Conservation (phyloP, 2,888 invertebrate species). For the Himalopsyche kuldschensis region DNA sequence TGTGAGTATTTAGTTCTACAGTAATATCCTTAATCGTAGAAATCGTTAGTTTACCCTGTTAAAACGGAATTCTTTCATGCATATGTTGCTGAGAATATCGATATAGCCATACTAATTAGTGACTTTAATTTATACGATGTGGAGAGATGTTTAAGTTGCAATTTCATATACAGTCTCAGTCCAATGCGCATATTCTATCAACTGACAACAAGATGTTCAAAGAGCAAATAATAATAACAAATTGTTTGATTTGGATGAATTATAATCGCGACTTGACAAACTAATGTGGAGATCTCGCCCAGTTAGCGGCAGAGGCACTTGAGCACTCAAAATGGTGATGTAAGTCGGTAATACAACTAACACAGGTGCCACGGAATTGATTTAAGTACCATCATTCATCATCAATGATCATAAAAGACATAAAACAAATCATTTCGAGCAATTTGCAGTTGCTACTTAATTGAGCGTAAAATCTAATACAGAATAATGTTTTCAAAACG, state of each 20-base stretch:
- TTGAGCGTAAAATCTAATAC: no score
- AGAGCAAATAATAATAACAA: not conserved
- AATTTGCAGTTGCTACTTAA: no score
- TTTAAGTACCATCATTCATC: not conserved
- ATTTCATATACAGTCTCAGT: not conserved
- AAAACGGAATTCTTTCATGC: no score
- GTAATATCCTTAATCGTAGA: no score
- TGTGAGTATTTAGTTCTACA: no score
- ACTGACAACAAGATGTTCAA: not conserved
- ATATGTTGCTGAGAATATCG: no score
- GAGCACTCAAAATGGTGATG: not conserved
- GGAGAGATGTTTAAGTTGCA: no score
- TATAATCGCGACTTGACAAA: not conserved
- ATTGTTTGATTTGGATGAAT: not conserved
- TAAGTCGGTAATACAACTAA: not conserved
- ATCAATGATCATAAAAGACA: not conserved
- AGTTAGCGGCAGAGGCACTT: not conserved
- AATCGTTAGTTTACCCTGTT: no score
- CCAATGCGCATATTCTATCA: not conserved
- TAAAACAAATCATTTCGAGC: no score
- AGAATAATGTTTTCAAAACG: no score
- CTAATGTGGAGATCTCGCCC: not conserved
- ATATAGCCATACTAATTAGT: no score
- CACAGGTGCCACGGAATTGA: not conserved
- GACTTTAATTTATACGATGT: no score